These are phyloP conservation scores for Sorex maritimensis DNA, from an alignment of 2,797 vertebrate species.

Conservation along the genomic window DNA sequence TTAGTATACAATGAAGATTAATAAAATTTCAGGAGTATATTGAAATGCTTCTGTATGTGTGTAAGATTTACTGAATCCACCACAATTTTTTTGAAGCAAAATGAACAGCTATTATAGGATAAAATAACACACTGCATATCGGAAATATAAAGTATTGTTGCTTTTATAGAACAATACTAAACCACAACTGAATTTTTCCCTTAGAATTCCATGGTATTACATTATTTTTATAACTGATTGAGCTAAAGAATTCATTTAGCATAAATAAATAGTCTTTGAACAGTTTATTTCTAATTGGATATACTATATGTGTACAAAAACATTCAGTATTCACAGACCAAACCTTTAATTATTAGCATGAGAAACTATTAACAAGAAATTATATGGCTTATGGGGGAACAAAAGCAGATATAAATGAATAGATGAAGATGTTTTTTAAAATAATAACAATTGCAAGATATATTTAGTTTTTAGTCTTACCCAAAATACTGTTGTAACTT, in stretches of 20 bases:
- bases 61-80: not conserved
- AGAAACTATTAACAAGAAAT: conserved; percentile 19
- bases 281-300: conserved; percentile 51
- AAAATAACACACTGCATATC: not conserved
- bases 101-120: conserved; percentile 47
- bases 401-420: conserved; percentile 33
- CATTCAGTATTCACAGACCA: not conserved
- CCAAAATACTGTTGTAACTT: not conserved
- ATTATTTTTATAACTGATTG: conserved; percentile 28
- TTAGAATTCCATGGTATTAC: not conserved
- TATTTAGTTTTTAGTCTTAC: conserved; percentile 47
- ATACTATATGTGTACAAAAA: not conserved
- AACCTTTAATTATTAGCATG: conserved; percentile 35
- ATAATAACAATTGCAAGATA: conserved; percentile 2
- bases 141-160: not conserved
- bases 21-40: too few species aligned
- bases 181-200: conserved; percentile 51
- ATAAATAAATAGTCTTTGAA: conserved; percentile 19
- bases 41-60: too few species aligned
- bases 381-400: not conserved
- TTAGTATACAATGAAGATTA: too few species aligned
- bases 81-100: conserved; percentile 33
- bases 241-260: conserved; percentile 32
- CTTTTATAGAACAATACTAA: not conserved
- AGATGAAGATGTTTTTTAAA: not conserved